These are phyloP conservation scores for Upupa epops DNA, from an alignment of 2,113 vertebrate species.

Conservation along the genomic window DNA sequence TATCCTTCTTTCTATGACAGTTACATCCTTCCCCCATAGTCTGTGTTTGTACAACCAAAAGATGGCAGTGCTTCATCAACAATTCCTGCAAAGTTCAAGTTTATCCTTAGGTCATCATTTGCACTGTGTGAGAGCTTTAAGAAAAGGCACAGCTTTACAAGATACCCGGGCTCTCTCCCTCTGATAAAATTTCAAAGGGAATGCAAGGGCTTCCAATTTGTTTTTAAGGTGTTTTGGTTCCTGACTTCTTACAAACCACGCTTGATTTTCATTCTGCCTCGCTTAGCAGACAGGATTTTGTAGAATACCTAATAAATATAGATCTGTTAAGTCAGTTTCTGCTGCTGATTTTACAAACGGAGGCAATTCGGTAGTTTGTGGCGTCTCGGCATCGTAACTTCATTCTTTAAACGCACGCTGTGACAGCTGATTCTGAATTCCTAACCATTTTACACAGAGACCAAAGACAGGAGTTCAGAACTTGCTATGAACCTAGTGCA, in stretches of 20 bases:
- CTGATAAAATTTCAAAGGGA: neutral
- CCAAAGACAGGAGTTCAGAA: neutral
- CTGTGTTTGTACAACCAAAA: conserved; percentile 75
- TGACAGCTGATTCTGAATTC: neutral
- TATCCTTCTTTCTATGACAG: neutral
- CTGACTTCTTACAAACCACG: neutral
- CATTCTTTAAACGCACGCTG: neutral
- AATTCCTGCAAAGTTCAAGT: conserved; percentile 49
- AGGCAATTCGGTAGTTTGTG: neutral
- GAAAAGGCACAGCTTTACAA: conserved; percentile 35
- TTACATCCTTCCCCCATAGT: conserved; percentile 28
- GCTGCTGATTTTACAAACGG: neutral
- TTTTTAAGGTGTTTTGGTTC: neutral
- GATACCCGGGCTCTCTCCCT: neutral
- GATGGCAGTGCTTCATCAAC: conserved; percentile 82
- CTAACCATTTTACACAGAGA: neutral
- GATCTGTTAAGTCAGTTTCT: neutral
- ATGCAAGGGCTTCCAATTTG: neutral
- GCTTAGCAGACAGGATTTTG: neutral
- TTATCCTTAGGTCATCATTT: conserved; percentile 24
- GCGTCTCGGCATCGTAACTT: neutral
- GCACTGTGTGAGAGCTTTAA: neutral
- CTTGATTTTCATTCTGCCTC: conserved; percentile 1
- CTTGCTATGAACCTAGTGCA: neutral
- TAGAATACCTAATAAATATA: neutral